phyloP scores from a whole-genome alignment of 2,797 vertebrate species.

The Pantherophis alleghaniensis region DNA sequence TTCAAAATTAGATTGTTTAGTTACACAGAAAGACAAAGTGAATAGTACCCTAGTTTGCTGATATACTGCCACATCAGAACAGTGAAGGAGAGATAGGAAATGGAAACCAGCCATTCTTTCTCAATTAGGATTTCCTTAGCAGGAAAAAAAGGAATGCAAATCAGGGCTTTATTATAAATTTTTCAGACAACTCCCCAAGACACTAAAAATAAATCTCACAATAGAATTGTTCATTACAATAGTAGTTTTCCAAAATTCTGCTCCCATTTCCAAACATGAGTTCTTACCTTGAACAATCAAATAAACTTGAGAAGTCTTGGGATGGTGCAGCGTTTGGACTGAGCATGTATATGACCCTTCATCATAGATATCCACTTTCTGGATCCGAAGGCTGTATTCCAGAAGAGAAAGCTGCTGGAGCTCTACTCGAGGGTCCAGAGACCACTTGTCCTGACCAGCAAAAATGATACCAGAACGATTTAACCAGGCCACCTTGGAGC shows the following conservation, averaged over 20 bases:
- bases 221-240: background rate
- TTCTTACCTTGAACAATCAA: constrained; percentile 96
- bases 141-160: background rate
- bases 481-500: constrained; percentile 97
- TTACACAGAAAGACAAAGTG: background rate
- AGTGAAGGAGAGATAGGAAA: background rate
- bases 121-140: background rate
- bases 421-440: constrained; percentile 94
- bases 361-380: constrained; percentile 97
- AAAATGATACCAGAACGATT: constrained; percentile 99
- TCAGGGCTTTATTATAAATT: background rate
- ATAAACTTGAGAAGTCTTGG: constrained; percentile 96
- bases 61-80: background rate
- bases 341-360: constrained; percentile 97
- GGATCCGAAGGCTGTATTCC: constrained; percentile 98
- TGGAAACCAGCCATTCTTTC: background rate
- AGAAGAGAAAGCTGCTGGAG: constrained; percentile 93
- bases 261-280: too few species aligned
- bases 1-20: background rate
- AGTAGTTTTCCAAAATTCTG: background rate
- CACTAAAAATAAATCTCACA: constrained; percentile 1
- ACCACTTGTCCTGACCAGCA: constrained; percentile 97
- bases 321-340: constrained; percentile 94
- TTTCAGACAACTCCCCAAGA: constrained; percentile 18
- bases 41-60: background rate